Base-by-base conservation (phyloP, 2,797 vertebrate species). In the Margarornis squamiger region DNA sequence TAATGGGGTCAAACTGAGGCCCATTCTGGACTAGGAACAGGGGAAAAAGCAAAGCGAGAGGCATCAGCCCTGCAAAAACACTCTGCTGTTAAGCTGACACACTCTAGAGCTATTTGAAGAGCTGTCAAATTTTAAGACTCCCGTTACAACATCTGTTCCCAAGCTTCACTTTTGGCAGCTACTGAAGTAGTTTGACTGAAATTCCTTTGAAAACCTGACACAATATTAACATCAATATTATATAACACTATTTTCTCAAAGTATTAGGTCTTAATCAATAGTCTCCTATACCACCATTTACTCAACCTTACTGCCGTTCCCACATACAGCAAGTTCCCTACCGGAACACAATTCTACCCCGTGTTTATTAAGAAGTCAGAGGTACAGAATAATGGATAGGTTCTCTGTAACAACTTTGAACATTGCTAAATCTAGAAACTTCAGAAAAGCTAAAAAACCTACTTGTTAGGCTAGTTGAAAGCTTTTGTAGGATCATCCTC, bases 101-200 rank as follows among this genome's bases (percentile, higher is more conserved):
- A 86, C 36, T 38, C 30, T 7, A 30, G 10, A 94, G 48, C 72
- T 86, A 88, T 73, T 78, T 75, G 90, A 96, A 93, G 89, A 86
- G 58, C 79, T 78, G 76, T 92, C 91, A 93, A 70, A 48, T 55
- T 46, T 88, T 73, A 86, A 93, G 85, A 91, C 71, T 91, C 41
- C 61, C 45, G 29, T 94, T 93, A 89, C 48, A 88, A 94, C 86
- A 94, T 90, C 78, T 92, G 91, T 68, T 96, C 55, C 75, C 72
- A 77, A 86, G 66, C 39, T 62, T 91, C 82, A 86, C 66, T 92
- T 94, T 43, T 48, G 82, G 87, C 85, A 97, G 85, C 65, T 77
- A 68, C 34, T 66, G 30, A 92, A 92, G 65, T 52, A 10, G 12
- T 73, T 78, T 86, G 59, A 93, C 34, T 82, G 62, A 93, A 91